phyloP scores from a whole-genome alignment of 2,113 vertebrate genomes.

The Hippolais icterina region DNA sequence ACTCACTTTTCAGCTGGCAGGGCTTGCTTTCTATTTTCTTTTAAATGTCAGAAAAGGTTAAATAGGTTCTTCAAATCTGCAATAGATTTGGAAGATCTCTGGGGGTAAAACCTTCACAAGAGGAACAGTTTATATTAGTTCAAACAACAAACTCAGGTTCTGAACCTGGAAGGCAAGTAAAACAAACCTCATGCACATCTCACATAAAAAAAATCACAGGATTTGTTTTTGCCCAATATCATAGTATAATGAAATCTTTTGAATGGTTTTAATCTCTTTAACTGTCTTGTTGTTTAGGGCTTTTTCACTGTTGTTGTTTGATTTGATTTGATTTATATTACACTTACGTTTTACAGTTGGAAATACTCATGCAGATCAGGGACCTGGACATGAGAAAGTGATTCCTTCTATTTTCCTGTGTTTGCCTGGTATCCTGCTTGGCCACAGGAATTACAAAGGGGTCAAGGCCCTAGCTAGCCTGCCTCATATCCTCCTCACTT shows the following conservation, averaged over 20 bases:
- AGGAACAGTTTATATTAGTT: constrained; percentile 42
- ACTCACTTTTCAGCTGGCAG: constrained; percentile 72
- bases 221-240: background rate
- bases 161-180: constrained; percentile 21
- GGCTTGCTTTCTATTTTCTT: constrained; percentile 73
- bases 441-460: background rate
- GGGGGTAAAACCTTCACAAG: constrained; percentile 38
- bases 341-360: background rate
- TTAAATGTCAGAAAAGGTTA: constrained; percentile 83
- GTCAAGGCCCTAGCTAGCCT: background rate
- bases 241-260: background rate
- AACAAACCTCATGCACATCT: background rate
- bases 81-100: constrained; percentile 68
- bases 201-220: background rate
- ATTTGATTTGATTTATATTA: background rate
- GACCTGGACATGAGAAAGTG: background rate
- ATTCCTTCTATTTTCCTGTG: background rate
- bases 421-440: background rate
- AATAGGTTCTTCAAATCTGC: constrained; percentile 70
- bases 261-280: background rate
- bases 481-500: background rate
- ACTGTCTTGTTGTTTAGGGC: background rate
- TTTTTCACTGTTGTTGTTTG: background rate
- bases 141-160: constrained; percentile 22
- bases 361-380: background rate